Evolutionary conservation across 2,797 vertebrate genomes (phyloP).

Genomic region (Esox lucius): DNA sequence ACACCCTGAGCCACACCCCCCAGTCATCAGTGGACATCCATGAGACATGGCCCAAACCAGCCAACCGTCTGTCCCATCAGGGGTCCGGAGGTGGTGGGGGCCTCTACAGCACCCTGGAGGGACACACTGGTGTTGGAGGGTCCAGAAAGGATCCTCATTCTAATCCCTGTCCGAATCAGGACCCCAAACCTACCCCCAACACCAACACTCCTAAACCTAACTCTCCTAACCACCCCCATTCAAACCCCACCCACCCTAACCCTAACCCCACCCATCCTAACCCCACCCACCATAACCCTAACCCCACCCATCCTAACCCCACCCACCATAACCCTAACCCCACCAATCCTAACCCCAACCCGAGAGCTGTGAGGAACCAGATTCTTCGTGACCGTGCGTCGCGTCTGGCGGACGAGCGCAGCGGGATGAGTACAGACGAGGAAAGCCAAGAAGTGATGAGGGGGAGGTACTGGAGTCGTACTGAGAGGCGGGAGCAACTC

Average conservation of each 20-base stretch:
- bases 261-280: constrained; percentile 26
- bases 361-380: constrained; percentile 62
- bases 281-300: background rate
- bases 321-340: constrained; percentile 43
- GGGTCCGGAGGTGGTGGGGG: constrained; percentile 50
- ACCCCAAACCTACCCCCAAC: constrained; percentile 52
- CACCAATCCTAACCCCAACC: constrained; percentile 41
- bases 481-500: constrained; percentile 76
- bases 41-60: constrained; percentile 79
- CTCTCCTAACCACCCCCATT: constrained; percentile 13
- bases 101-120: constrained; percentile 76
- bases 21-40: constrained; percentile 69
- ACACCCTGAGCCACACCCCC: constrained; percentile 58
- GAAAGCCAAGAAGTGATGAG: constrained; percentile 69
- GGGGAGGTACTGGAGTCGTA: constrained; percentile 78
- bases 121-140: constrained; percentile 46
- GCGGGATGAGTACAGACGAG: constrained; percentile 76
- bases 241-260: constrained; percentile 40
- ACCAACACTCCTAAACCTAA: no score
- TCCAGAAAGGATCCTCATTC: constrained; percentile 45
- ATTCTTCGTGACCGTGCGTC: constrained; percentile 74
- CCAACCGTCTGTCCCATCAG: constrained; percentile 60
- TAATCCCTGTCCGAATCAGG: constrained; percentile 24
- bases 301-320: constrained; percentile 32
- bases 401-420: constrained; percentile 70